Percentiles rank a stretch among this genome's conserved stretches.
phyloP scores from a whole-genome alignment of 2,797 vertebrate genomes.

The Ciconia nigra region DNA sequence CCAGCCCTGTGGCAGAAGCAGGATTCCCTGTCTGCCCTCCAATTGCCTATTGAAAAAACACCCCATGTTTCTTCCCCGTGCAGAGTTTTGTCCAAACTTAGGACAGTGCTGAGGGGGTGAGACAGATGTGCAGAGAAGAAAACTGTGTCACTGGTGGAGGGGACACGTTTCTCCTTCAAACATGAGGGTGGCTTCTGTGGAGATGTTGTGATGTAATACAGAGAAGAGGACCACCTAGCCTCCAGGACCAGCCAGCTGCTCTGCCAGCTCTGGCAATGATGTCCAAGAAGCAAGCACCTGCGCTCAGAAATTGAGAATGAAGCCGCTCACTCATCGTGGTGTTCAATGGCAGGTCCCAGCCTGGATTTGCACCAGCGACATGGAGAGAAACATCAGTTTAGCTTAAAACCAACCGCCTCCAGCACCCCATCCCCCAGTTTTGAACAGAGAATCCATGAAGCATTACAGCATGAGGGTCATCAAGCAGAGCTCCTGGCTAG shows the following conservation, averaged over 20 bases:
- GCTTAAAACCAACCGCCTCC: neutral
- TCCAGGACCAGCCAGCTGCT: neutral
- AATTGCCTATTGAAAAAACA: neutral
- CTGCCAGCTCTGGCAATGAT: neutral
- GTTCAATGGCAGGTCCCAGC: neutral
- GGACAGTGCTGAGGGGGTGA: neutral
- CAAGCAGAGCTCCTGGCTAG: neutral
- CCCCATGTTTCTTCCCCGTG: accelerated
- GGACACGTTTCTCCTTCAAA: neutral
- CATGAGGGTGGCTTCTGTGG: neutral
- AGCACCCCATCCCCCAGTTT: accelerated
- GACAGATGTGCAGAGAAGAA: neutral
- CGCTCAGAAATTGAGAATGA: neutral
- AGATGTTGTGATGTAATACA: accelerated
- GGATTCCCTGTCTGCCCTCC: neutral
- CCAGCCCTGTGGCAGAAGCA: neutral
- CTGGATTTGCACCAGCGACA: neutral
- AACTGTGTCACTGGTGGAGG: accelerated
- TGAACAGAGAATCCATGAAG: neutral
- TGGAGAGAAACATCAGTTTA: neutral
- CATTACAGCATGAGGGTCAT: neutral
- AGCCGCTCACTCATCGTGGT: accelerated
- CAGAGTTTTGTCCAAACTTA: neutral
- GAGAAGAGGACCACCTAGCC: neutral
- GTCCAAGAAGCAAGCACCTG: neutral